phyloP scores from a whole-genome alignment of 1,140 invertebrate species.

The Calliphora vicina region DNA sequence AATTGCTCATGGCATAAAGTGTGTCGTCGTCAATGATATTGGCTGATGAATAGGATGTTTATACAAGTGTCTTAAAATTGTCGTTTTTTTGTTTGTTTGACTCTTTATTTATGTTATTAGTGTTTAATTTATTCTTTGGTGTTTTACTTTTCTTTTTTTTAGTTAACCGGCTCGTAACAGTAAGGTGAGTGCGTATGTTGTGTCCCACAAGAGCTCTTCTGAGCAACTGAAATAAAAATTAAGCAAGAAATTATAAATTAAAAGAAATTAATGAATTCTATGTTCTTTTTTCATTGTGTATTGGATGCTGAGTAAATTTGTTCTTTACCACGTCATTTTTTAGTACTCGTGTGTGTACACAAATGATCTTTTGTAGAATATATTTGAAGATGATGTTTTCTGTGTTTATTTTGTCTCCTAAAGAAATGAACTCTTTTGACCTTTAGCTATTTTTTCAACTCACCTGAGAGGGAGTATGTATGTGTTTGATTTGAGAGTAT shows the following conservation, averaged over 20 bases:
- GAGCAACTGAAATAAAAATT: constrained; percentile 28
- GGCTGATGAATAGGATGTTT: background rate
- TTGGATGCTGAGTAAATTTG: background rate
- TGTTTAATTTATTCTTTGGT: background rate
- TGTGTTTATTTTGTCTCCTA: background rate
- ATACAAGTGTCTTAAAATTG: background rate
- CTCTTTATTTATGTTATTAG: background rate
- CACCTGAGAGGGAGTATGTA: too few relatives aligned
- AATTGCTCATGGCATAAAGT: too few relatives aligned
- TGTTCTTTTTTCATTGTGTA: background rate
- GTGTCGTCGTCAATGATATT: constrained; percentile 8
- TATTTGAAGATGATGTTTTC: background rate
- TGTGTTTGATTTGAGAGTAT: too few relatives aligned
- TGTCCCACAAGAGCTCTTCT: background rate
- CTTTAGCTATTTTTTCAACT: background rate
- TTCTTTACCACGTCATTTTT: background rate
- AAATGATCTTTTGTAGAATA: background rate
- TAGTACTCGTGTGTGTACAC: background rate
- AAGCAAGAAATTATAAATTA: background rate
- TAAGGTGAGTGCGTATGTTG: background rate
- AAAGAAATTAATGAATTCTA: background rate
- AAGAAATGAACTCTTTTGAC: constrained; percentile 2
- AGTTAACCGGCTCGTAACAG: background rate
- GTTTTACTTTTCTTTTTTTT: background rate
- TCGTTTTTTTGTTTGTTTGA: background rate